Evolutionary conservation across 2,888 invertebrate genomes (phyloP), one percentile per base, ranked within the genome.

Genomic region (Dynastes grantii): DNA sequence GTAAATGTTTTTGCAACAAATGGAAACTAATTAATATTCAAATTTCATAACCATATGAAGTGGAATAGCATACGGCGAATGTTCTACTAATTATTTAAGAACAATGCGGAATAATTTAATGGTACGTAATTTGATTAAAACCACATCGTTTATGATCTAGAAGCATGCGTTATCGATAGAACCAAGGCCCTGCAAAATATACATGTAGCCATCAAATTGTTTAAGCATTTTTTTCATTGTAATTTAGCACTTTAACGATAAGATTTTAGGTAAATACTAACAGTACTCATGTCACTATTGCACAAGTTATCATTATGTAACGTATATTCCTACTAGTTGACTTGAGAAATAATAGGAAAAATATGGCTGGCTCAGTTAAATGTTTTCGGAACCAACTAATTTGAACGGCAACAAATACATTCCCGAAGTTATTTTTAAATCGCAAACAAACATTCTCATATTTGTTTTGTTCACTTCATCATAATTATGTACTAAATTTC

Each of bases 401-500:
- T 16, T 16, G 9, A 45, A 45, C 16, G 45, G 45, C n/a, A 67
- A 67, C 67, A 67, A 45, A 67, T 45, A 67, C 67, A 67, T 67
- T 9, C 22, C 40, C 29, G 37, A 67, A 67, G 40, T 22, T 67
- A 67, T 67, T 67, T 67, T 67, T 67, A 45, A 67, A 45, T 67
- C 32, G 16, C 45, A 67, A 67, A 67, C n/a, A 67, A 40, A 16
- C 67, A 45, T 67, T 67, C 67, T 67, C 9, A n/a, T 67, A 22
- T 40, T 67, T 67, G 67, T 67, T 67, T 67, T 45, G 16, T 16
- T 16, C 16, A 16, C n/a, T 45, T 67, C n/a, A 53, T 53, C 37
- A 4, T 37, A 37, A 5, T 5, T 37, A 37, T 37, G 37, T 37
- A 37, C 5, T 37, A 37, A 37, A 37, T 37, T 32, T 64, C 16